Evolutionary conservation across 1,140 invertebrate species (phyloP), one percentile per base, ranked within the genome.

Genomic region (Scylla paramamosain): DNA sequence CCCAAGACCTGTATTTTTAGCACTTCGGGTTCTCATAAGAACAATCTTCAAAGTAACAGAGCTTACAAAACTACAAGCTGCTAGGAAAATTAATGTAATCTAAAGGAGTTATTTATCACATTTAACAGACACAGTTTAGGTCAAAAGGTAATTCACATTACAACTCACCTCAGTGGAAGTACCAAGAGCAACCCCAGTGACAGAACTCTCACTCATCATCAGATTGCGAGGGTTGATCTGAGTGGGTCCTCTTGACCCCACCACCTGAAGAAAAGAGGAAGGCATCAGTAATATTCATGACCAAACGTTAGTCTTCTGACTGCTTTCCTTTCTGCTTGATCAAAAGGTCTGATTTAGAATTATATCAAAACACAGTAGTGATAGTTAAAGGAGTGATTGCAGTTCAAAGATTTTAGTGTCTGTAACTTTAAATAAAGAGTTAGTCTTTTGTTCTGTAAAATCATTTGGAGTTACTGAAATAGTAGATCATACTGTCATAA

Each of bases 181-280:
- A 2, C 25, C 20, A 31, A 95, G 91, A 77, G 94, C 91, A 52
- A 92, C 77, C 2, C 94, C 94, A 4, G 29, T 95, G 14, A 95
- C 90, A 88, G 45, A 32, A 29, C 45, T n/a, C 45, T 95, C 94
- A 2, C 6, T 77, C 7, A 20, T 14, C 91, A 95, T 95, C 28
- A 95, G 20, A 28, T 87, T 48, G 12, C 94, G 82, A 59, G 94
- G 94, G 84, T 95, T 52, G 14, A 95, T 77, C 20, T 82, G 59
- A 25, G 92, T 91, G n/a, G 91, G 32, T 12, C 94, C 94, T 45
- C 94, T 59, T 10, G 89, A 92, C 10, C 94, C 94, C 83, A 95
- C 32, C 31, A 95, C 94, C 94, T 95, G 91, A 0, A 46, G 31
- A 25, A 45, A 6, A 86, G 14, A 46, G 6, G 87, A 59, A 28